Evolutionary conservation across 2,113 vertebrate genomes (phyloP), one percentile per base, ranked within the genome.

Genomic region (Muntiacus muntjak): DNA sequence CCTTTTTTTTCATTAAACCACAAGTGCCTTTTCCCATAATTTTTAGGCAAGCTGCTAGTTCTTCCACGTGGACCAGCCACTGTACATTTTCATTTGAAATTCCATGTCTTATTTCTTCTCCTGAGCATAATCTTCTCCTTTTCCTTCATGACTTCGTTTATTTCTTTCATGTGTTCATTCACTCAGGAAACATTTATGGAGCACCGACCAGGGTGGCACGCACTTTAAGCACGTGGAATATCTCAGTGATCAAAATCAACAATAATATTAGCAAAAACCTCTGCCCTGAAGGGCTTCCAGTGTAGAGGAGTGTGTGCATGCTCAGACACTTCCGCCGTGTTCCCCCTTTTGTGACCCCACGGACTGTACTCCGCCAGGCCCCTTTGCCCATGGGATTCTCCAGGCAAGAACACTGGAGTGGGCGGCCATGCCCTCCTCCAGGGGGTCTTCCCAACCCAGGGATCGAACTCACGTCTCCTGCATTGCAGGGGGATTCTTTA

Each of bases 201-300:
- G 1, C 17, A 11, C 15, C 40, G 4, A 21, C 16, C 26, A 40
- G 25, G 8, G 7, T 6, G 10, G 57, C 2, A 1, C 3, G 5
- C 0, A 0, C 23, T 87, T 43, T 21, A 17, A 33, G 25, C 7
- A 1, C 1, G 0, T 1, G 2, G 54, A n/a, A 43, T 7, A 15
- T 5, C 26, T 5, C 54, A 6, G 33, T 6, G 4, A 40, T 10
- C 67, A 91, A 45, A 50, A 36, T 21, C 23, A n/a, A 25, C 40
- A 87, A 2, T 33, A 10, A 43, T 3, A 40, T 7, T 6, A 30
- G 26, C 3, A 16, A 21, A 25, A 13, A 19, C 13, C 36, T 67
- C 43, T 36, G 36, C 36, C 52, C 45, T 30, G 52, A 9, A 1
- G 21, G 54, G 17, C 14, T 30, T 36, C 6, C 30, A 6, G 2